Evolutionary conservation across 2,888 invertebrate species (phyloP), one percentile per base, ranked within the genome.

Genomic region (Kryphioiulus occultus): DNA sequence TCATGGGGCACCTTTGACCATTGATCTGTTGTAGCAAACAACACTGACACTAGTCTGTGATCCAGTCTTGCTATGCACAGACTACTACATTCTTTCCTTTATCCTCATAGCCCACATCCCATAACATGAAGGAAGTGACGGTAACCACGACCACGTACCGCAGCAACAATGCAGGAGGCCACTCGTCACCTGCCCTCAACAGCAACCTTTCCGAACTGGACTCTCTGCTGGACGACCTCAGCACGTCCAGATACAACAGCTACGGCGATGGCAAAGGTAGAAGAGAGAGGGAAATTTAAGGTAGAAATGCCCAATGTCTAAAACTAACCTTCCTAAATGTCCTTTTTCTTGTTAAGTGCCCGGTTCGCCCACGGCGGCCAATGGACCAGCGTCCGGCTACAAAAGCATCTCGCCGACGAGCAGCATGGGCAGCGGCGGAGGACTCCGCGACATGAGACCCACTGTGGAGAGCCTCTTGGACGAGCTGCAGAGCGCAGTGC

Each of bases 121-220:
- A 84, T 17, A 87, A 87, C 59, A 89, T 90, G 87, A 88, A 91
- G 91, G 88, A 92, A 92, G 93, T 93, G 88, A 93, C 93, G 89
- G 90, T 91, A n/a, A 91, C 90, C 87, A 90, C 90, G 53, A 89
- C 87, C 26, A 78, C 26, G 19, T 83, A 88, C 68, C 87, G 32
- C 30, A 30, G 83, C 30, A 88, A 35, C 22, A n/a, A 4, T 9
- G 47, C 30, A n/a, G 19, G 30, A 5, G 68, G 68, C 68, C 68
- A 68, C 26, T 30, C 86, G n/a, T 86, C 88, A 0, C 87, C 87
- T 7, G 93, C 93, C 0, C 92, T 94, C 88, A 94, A 94, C 91
- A 96, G 95, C 90, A 96, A 98, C 92, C 93, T 98, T 85, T 96
- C 96, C 0, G 98, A 98, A 92, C 92, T 99, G 91, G 98, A 99